Evolutionary conservation across 1,140 invertebrate genomes (phyloP).

Genomic region (Atopsyche davidsoni): DNA sequence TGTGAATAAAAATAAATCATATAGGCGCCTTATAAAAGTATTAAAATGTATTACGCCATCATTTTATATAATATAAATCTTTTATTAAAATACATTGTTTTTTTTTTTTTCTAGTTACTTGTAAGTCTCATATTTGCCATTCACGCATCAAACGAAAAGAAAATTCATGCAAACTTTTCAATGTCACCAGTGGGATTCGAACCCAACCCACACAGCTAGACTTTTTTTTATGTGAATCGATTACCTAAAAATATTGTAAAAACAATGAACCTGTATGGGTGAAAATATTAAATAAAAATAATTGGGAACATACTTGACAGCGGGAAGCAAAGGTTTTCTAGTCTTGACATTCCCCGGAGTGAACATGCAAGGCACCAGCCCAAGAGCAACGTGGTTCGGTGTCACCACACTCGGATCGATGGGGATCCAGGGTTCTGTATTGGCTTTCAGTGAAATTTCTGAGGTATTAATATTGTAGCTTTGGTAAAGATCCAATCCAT

Average conservation of each 20-base stretch:
- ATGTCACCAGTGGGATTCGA: neutral
- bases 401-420: conserved; percentile 36
- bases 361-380: conserved; percentile 37
- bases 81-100: conserved; percentile 3
- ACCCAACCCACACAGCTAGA: neutral
- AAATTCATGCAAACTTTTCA: neutral
- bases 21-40: no score
- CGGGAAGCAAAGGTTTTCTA: neutral
- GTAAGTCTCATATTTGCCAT: neutral
- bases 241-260: neutral
- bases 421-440: conserved; percentile 32
- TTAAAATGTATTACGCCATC: no score
- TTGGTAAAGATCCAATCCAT: conserved; percentile 32
- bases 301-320: conserved; percentile 1
- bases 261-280: neutral
- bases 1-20: no score
- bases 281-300: neutral
- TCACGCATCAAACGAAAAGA: neutral
- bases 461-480: conserved; percentile 28
- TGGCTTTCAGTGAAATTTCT: conserved; percentile 13
- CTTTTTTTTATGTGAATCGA: conserved; percentile 1
- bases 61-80: conserved; percentile 1
- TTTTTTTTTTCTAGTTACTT: neutral
- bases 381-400: conserved; percentile 30
- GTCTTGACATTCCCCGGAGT: conserved; percentile 21